These are phyloP conservation scores for Endomychus coccineus DNA, from an alignment of 2,888 invertebrate species.

Conservation along the genomic window DNA sequence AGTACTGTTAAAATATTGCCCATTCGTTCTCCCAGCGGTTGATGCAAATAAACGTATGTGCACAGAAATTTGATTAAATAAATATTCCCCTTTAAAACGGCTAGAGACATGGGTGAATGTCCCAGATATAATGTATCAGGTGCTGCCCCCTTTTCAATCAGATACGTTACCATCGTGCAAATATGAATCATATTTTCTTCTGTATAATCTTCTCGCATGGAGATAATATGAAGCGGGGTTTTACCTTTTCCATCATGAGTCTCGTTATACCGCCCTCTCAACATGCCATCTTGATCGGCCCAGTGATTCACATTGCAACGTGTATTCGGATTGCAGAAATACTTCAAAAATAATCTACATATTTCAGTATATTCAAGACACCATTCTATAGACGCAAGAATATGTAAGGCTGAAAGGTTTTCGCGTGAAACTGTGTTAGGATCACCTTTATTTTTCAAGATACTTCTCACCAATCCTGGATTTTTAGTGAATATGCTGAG, in stretches of 20 bases:
- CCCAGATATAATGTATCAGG: slow-evolving; percentile 32
- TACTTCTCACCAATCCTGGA: slow-evolving; percentile 22
- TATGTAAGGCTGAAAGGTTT: slow-evolving; percentile 6
- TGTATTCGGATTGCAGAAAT: slow-evolving; percentile 24
- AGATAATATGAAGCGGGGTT: slow-evolving; percentile 37
- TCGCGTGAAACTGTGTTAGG: slow-evolving; percentile 23
- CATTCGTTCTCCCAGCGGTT: slow-evolving; percentile 30
- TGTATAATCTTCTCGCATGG: slow-evolving; percentile 35
- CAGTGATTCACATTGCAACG: slow-evolving; percentile 31
- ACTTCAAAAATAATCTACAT: slow-evolving; percentile 1
- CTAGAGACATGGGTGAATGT: slow-evolving; percentile 36
- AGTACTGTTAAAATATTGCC: slow-evolving; percentile 35
- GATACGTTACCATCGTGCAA: slow-evolving; percentile 22
- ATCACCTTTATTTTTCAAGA: slow-evolving; percentile 25
- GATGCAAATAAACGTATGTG: slow-evolving; percentile 30
- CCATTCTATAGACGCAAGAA: slow-evolving; percentile 3
- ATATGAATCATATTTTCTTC: slow-evolving; percentile 25
- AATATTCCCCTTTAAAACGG: slow-evolving; percentile 35
- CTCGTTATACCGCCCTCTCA: slow-evolving; percentile 19
- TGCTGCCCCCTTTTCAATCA: slow-evolving; percentile 24
- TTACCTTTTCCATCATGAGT: slow-evolving; percentile 25
- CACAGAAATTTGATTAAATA: slow-evolving; percentile 29
- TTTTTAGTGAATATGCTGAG: slow-evolving; percentile 34
- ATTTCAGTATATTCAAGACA: slow-evolving; percentile 2
- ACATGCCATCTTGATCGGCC: slow-evolving; percentile 25